Evolutionary conservation across 2,113 vertebrate species (phyloP), one percentile per base, ranked within the genome.

Genomic region (Rhadina sibilatrix): DNA sequence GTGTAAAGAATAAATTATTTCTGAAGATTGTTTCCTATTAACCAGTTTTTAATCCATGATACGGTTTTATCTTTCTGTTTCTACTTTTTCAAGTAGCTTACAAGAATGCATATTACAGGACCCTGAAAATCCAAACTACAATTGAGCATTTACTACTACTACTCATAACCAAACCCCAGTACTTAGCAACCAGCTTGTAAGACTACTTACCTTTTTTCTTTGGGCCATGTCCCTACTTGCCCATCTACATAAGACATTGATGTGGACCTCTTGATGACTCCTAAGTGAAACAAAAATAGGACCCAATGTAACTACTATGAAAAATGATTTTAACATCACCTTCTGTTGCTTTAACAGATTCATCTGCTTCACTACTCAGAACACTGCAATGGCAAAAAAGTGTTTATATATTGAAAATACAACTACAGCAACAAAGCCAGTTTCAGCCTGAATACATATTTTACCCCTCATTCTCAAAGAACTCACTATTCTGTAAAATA

Each of bases 161-260:
- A 18, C 33, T 74, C 46, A 77, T 25, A 50, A 74, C 10, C 46
- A 47, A 85, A 49, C 63, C 14, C 23, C 22, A 63, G 7, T n/a
- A 19, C 12, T 74, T 77, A 80, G 50, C n/a, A 84, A 74, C 5
- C 11, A 65, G 69, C 19, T 76, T 2, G 2, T 57, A 75, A 31
- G 33, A 75, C 21, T 75, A 27, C 69, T 96, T 95, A 99, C 99
- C 99, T 98, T 97, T 99, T 99, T 93, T 99, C 99, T 98, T 99
- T 99, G 75, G 99, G 99, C 99, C 99, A 99, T 2, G 99, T 99
- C 61, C 99, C 99, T 65, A 99, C 98, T 96, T 98, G 98, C n/a
- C 99, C 98, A 94, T 99, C 99, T 68, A 99, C 98, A 27, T 99
- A 99, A 75, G 99, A 99, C 99, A 99, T 99, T 44, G 99, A 99